phyloP scores from a whole-genome alignment of 2,797 vertebrate genomes.

The Argyrosomus regius region DNA sequence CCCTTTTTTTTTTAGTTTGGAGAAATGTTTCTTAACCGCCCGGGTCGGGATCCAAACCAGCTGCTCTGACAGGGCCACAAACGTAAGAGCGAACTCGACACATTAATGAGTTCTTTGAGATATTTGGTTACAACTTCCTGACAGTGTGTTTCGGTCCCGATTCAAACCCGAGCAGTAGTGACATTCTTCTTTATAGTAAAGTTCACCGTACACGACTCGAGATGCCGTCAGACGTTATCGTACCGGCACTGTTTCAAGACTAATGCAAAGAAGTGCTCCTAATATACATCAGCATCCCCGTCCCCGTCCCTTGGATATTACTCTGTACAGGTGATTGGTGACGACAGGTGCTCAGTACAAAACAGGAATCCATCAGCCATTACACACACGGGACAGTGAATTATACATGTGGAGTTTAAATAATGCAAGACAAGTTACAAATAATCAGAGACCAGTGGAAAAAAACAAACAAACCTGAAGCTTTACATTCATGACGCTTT shows the following conservation, averaged over 20 bases:
- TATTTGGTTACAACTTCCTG: conserved; percentile 20
- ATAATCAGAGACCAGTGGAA: conserved; percentile 25
- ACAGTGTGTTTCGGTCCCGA: conserved; percentile 8
- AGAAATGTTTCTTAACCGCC: conserved; percentile 34
- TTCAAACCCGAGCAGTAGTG: conserved; percentile 21
- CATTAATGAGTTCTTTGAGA: conserved; percentile 1
- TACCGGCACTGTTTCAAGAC: conserved; percentile 7
- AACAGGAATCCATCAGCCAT: conserved; percentile 44
- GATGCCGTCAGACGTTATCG: conserved; percentile 19
- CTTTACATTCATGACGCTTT: conserved; percentile 84
- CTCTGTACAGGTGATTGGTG: conserved; percentile 48
- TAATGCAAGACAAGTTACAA: conserved; percentile 34
- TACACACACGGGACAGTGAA: conserved; percentile 18
- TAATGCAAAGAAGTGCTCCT: conserved; percentile 47
- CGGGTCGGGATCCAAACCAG: conserved; percentile 17
- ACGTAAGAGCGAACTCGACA: background rate
- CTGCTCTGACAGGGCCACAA: conserved; percentile 34
- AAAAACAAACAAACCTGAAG: conserved; percentile 47
- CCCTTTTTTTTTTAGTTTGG: conserved; percentile 44
- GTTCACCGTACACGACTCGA: conserved; percentile 2
- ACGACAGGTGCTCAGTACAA: conserved; percentile 49
- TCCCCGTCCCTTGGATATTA: background rate
- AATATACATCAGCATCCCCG: conserved; percentile 33
- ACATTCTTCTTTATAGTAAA: conserved; percentile 32
- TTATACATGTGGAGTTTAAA: conserved; percentile 23